Evolutionary conservation across 2,797 vertebrate species (phyloP), one percentile per base, ranked within the genome.

Genomic region (Geotrypetes seraphini): DNA sequence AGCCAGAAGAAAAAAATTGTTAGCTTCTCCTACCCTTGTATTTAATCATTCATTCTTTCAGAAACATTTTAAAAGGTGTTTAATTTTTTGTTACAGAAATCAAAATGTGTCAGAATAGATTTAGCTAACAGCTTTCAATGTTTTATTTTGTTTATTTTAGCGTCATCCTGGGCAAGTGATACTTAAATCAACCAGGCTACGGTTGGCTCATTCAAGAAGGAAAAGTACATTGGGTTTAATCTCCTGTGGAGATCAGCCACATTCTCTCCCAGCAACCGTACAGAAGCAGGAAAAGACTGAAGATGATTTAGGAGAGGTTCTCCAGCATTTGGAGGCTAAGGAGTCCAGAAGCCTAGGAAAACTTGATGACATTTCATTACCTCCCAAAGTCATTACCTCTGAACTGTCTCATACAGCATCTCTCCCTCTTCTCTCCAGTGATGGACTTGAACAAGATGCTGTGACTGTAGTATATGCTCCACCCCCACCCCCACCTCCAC

Each of bases 151-250:
- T n/a, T n/a, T n/a, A n/a, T n/a, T n/a, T 27, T 12, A 98, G 92
- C 88, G 86, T 8, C 91, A 93, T 41, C 91, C 93, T 3, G 91
- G 95, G 12, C 95, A 98, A 71, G 87, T 96, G 54, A 88, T 90
- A 26, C 81, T 97, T 45, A 96, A 93, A 70, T 94, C 92, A 50
- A 86, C 88, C 28, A 81, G 92, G 20, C 57, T 91, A 38, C 85
- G 83, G 1, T 61, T 86, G 53, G 67, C 73, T 36, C 81, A 67
- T 26, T 33, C 70, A 16, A 74, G 81, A 60, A 87, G 81, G 71
- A 88, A 71, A 60, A 67, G 50, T 4, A 27, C 47, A 25, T 25
- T 48, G 28, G 70, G 51, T 25, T 74, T 75, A 7, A 26, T 43
- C 6, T 26, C 66, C 25, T 39, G 8, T 22, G 36, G 48, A 0